Conservation (phyloP, 2,113 vertebrate species). For the Quiscalus mexicanus region DNA sequence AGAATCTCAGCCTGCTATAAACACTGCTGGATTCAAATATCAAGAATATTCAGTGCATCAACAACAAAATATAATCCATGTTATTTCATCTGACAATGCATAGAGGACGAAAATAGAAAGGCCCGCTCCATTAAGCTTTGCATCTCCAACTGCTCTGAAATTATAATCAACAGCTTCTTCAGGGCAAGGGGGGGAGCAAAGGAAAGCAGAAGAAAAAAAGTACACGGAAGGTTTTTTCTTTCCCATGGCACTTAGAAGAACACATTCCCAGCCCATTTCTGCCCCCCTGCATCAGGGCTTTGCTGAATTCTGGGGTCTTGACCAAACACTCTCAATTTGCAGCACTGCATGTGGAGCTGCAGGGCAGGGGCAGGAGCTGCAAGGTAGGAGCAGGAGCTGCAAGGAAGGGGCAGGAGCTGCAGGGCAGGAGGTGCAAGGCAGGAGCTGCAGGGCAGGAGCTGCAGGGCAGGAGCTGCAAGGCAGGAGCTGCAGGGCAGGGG, state of each 20-base stretch:
- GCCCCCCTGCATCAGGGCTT: background rate
- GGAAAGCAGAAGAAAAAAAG: background rate
- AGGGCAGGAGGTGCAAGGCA: too few relatives aligned
- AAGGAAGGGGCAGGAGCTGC: too few relatives aligned
- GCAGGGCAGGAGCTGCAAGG: too few relatives aligned
- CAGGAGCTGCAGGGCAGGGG: too few relatives aligned
- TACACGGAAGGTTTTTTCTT: accelerated
- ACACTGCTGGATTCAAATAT: slow-evolving; percentile 37
- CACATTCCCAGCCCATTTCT: background rate
- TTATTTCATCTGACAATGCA: slow-evolving; percentile 58
- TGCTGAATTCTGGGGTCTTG: background rate
- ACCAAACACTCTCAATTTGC: background rate
- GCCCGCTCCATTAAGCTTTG: slow-evolving; percentile 37
- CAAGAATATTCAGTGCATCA: slow-evolving; percentile 16
- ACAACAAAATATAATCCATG: slow-evolving; percentile 47
- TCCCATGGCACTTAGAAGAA: background rate
- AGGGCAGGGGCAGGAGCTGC: too few relatives aligned
- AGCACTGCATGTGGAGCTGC: background rate
- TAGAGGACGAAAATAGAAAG: slow-evolving; percentile 54
- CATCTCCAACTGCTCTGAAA: slow-evolving; percentile 53
- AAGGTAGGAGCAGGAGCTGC: too few relatives aligned
- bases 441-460: too few relatives aligned
- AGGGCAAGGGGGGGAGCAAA: slow-evolving; percentile 37
- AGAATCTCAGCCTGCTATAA: background rate
- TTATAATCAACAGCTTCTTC: slow-evolving; percentile 66